Conservation (phyloP, 1,140 invertebrate species). For the Hyphantria cunea region DNA sequence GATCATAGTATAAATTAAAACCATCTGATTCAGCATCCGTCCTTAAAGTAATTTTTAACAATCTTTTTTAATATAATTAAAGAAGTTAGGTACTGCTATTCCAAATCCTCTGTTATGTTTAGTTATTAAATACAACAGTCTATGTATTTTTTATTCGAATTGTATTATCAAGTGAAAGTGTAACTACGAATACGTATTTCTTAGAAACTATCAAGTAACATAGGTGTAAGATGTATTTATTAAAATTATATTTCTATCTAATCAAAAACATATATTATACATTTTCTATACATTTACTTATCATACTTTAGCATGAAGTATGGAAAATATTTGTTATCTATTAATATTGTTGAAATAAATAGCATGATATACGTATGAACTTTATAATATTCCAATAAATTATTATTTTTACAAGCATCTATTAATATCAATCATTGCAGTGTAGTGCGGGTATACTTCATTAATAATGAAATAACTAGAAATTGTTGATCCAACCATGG, state of each 20-base stretch:
- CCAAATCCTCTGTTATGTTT: constrained; percentile 17
- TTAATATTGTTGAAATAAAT: too few species aligned
- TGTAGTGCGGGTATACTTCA: too few species aligned
- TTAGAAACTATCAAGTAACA: constrained; percentile 1
- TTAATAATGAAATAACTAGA: too few species aligned
- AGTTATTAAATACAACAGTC: constrained; percentile 24
- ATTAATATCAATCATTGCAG: too few species aligned
- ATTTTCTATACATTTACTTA: constrained; percentile 10
- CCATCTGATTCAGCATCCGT: constrained; percentile 15
- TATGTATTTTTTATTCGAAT: constrained; percentile 10
- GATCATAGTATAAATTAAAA: too few species aligned
- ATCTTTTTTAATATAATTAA: constrained; percentile 6
- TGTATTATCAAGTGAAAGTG: constrained; percentile 14
- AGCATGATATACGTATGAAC: too few species aligned
- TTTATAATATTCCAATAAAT: too few species aligned
- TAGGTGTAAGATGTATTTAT: constrained; percentile 7
- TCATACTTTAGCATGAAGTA: constrained; percentile 5
- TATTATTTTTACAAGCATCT: too few species aligned
- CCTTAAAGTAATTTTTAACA: constrained; percentile 13
- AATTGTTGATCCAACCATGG: too few species aligned
- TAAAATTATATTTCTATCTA: constrained; percentile 5
- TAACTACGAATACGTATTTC: constrained; percentile 9
- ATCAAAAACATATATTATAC: neutral
- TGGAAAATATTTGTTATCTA: constrained; percentile 26
- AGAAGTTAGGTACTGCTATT: constrained; percentile 26